Evolutionary conservation across 2,888 invertebrate species (phyloP).

Genomic region (Ectropis crepuscularia): DNA sequence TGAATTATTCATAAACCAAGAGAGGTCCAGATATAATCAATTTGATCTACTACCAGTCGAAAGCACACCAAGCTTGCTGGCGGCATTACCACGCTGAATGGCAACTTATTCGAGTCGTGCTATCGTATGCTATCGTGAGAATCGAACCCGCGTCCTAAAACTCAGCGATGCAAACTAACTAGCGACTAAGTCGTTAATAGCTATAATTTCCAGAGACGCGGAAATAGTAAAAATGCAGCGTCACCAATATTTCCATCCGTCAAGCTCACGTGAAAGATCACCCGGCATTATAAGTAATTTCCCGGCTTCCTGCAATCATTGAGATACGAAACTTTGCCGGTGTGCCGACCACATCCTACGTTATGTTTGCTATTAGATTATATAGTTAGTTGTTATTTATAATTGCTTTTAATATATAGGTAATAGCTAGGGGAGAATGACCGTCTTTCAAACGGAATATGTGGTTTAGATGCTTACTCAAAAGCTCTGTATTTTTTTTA

Average conservation of each 20-base stretch:
- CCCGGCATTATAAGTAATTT: slow-evolving; percentile 48
- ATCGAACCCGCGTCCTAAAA: too few relatives aligned
- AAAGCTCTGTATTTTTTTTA: too few relatives aligned
- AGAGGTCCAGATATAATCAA: too few relatives aligned
- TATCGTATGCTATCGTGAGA: too few relatives aligned
- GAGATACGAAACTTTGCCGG: slow-evolving; percentile 46
- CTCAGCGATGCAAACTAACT: too few relatives aligned
- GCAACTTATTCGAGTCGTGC: too few relatives aligned
- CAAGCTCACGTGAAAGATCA: slow-evolving; percentile 34
- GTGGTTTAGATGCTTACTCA: background rate
- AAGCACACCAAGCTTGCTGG: too few relatives aligned
- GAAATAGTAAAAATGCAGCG: slow-evolving; percentile 31
- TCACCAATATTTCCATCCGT: slow-evolving; percentile 31
- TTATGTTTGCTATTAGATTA: slow-evolving; percentile 18
- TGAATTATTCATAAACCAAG: too few relatives aligned
- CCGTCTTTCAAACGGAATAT: too few relatives aligned
- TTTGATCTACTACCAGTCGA: too few relatives aligned
- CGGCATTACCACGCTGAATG: too few relatives aligned
- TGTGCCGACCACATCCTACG: slow-evolving; percentile 28
- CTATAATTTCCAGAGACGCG: slow-evolving; percentile 8
- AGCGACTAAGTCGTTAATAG: too few relatives aligned
- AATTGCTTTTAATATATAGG: background rate
- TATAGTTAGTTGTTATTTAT: slow-evolving; percentile 16
- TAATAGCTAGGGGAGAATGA: background rate
- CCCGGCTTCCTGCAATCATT: slow-evolving; percentile 52